Base-by-base conservation (phyloP, 1,140 invertebrate species). In the Orussus abietinus region DNA sequence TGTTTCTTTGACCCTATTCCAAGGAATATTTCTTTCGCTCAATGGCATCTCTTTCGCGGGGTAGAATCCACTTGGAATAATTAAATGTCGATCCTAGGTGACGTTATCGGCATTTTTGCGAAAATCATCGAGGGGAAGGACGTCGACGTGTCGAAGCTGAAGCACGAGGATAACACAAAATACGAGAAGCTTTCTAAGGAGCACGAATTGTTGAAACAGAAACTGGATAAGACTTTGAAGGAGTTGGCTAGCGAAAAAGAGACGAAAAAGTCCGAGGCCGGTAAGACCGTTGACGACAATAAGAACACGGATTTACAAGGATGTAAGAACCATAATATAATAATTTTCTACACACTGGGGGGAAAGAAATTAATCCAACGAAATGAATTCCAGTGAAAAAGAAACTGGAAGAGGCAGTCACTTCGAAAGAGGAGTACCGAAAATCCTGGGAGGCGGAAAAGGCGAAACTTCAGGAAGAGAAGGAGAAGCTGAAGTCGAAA, bases 61-160 rank as follows among this genome's bases (percentile, higher is more conserved):
- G n/a, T n/a, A n/a, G 6, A 7, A 17, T 3, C 18, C 10, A 36
- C 21, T 25, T 25, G 6, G 38, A 25, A 39, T 36, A 19, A 11
- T 13, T 21, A 9, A 35, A 25, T 39, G 10, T 13, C 33, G 2
- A 29, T 70, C 69, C 51, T 41, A 84, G 84, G 78, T 45, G 80
- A 86, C 54, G 74, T 87, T 13, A 57, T 78, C 76, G 52, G 75
- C 76, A 20, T 74, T 73, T 45, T 78, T 79, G 61, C 79, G 74
- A 68, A 80, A 26, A 59, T 67, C 44, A 59, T 78, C 2, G 62
- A 75, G 15, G 71, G 72, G 34, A 67, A 75, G n/a, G 75, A 76
- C 51, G 41, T 77, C 49, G 59, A 76, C 61, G 58, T 71, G 57
- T 55, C 75, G 4, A 49, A 53, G 37, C 32, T 53, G 5, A 64